Percentiles rank a stretch among this genome's conserved stretches.
These are phyloP conservation scores for Carpatolechia fugitivella DNA, from an alignment of 2,888 invertebrate species.

Conservation along the genomic window DNA sequence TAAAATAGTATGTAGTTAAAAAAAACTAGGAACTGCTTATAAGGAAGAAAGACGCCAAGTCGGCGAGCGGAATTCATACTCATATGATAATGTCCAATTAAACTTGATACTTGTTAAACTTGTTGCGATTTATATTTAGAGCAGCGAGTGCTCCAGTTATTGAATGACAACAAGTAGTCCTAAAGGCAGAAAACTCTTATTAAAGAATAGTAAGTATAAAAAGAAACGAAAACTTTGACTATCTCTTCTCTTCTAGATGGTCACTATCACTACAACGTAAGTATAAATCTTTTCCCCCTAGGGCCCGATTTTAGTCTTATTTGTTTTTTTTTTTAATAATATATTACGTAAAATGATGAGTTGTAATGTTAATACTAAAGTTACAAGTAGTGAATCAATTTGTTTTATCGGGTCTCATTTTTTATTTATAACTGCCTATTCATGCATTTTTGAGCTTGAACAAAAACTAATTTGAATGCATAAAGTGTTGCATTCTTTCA, in stretches of 20 bases:
- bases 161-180: background rate
- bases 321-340: too few relatives aligned
- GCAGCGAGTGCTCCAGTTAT: background rate
- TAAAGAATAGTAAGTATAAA: too few relatives aligned
- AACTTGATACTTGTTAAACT: background rate
- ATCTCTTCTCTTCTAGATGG: too few relatives aligned
- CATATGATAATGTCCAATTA: conserved; percentile 13
- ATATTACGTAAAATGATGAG: too few relatives aligned
- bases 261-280: too few relatives aligned
- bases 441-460: background rate
- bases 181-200: background rate
- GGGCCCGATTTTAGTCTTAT: too few relatives aligned
- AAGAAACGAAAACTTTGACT: too few relatives aligned
- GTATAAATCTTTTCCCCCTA: too few relatives aligned
- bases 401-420: too few relatives aligned
- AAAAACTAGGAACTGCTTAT: background rate
- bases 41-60: conserved; percentile 9
- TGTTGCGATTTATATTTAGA: background rate
- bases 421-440: too few relatives aligned
- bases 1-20: background rate
- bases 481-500: background rate
- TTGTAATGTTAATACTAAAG: too few relatives aligned
- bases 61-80: conserved; percentile 10
- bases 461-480: background rate
- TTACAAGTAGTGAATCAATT: too few relatives aligned